Evolutionary conservation across 2,888 invertebrate genomes (phyloP), one percentile per base, ranked within the genome.

Genomic region (Furcula furcula): DNA sequence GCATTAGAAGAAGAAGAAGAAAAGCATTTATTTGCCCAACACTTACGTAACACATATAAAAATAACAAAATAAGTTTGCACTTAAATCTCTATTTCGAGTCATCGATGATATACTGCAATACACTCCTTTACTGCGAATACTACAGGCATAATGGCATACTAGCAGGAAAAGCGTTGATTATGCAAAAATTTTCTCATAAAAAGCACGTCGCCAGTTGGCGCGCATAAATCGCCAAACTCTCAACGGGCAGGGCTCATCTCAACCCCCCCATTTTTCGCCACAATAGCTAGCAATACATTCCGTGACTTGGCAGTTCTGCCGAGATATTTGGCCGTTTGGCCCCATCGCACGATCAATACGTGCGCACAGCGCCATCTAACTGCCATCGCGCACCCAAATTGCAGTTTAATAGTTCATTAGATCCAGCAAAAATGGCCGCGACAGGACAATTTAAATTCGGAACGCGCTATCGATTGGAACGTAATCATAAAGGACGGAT

Each of bases 381-480:
- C 71, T 54, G 56, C 75, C 75, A 78, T 76, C 86, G 87, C 87
- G 87, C 87, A 88, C 78, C 81, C 76, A 86, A 88, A 87, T 88
- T 86, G 81, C 87, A 88, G 65, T 88, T 87, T 88, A 88, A 88
- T 88, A 88, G 87, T 88, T 87, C 87, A 88, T 88, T 87, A 88
- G 87, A 85, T 85, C 83, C 76, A 65, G 68, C 82, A 85, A 84
- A 86, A 86, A 87, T 86, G 86, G 85, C 79, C 82, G 84, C 80
- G 82, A 79, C 79, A 73, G 67, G 60, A 71, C 77, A 76, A 82
- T 86, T 88, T 87, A 85, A 88, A 87, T 85, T 85, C 76, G 76
- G 84, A 73, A 79, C 79, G 72, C 55, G 72, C 49, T 85, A 88
- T 88, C 76, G 87, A 87, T 87, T 84, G 65, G 64, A 54, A 58